Evolutionary conservation across 2,797 vertebrate genomes (phyloP), one percentile per base, ranked within the genome.

Genomic region (Sebastes aleutianus): DNA sequence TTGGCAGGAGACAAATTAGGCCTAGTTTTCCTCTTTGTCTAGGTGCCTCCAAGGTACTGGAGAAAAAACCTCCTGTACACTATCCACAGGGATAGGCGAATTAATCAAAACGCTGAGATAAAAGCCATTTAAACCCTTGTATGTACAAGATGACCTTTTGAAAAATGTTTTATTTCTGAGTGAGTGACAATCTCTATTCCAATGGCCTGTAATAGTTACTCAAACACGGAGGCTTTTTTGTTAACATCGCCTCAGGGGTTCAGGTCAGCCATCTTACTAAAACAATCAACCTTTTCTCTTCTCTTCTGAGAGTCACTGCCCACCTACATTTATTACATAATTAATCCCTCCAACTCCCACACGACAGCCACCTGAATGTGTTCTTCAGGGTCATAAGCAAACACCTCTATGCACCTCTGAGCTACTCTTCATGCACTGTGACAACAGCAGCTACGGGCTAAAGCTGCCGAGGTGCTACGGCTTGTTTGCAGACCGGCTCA

Each of bases 1-100:
- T 58, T 88, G 88, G 85, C 87, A 89, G 90, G 65, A 92, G 91
- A 93, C 89, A 92, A 92, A 93, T 91, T 90, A 86, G 80, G 62
- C 73, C 70, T 29, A 58, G 83, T 84, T 91, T 88, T 43, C 86
- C 57, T 39, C 63, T 85, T 84, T 83, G 62, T 77, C 73, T 58
- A 4, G 58, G 74, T 74, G 76, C 81, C 87, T 80, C 86, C 13
- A 8, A 86, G 84, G 86, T 67, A 87, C 47, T 64, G 59, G 53
- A 82, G 67, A 3, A 43, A 53, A 26, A 69, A 67, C 67, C 57
- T 74, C 84, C 59, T 62, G 67, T 68, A 79, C 81, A 83, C 69
- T 36, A 74, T 70, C 76, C 47, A 65, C 58, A n/a, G 72, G 67
- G 69, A 78, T 13, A 24, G 66, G 73, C 2, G 10, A 72, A 88